Evolutionary conservation across 2,797 vertebrate genomes (phyloP), one percentile per base, ranked within the genome.

Genomic region (Hoplostethus mediterraneus): DNA sequence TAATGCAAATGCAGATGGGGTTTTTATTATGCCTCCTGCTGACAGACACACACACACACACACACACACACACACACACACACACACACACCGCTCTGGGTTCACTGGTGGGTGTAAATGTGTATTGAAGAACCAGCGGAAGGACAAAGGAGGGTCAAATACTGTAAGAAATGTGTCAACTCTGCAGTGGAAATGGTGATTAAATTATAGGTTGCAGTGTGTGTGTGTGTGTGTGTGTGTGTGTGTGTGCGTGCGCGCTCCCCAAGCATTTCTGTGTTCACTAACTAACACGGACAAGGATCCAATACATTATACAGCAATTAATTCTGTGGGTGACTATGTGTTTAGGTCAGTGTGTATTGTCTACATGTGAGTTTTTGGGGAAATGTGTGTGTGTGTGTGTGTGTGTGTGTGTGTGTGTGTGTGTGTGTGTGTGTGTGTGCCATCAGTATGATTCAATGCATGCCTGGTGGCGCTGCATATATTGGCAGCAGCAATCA

Each of bases 1-100:
- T 92, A 90, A 92, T 93, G 90, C 75, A 91, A 92, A 93, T 90
- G 83, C 71, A 90, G 74, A 87, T 87, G 67, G 63, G 79, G 71
- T 66, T 89, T 84, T 82, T 89, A 88, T 87, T 83, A 85, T 63
- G 49, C 66, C 60, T 75, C 73, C 63, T 74, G 36, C 48, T 47
- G 30, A 76, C 65, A 63, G 52, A 73, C 56, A 38, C 17, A 56
- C 68, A 38, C 48, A 59, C 47, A 49, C 67, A 48, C 73, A 30
- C 76, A 38, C 60, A 12, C 65, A 63, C 58, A 73, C 56, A 38
- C 17, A 56, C 68, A 38, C 48, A 59, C 47, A 49, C 67, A 48
- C 73, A 30, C 76, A 38, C 60, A 12, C 57, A 49, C 71, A 28
- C 33, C 3, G 52, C 16, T 30, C 53, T 62, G 63, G 48, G 16